These are phyloP conservation scores for Meganola albula DNA, from an alignment of 2,888 invertebrate species.

Conservation along the genomic window DNA sequence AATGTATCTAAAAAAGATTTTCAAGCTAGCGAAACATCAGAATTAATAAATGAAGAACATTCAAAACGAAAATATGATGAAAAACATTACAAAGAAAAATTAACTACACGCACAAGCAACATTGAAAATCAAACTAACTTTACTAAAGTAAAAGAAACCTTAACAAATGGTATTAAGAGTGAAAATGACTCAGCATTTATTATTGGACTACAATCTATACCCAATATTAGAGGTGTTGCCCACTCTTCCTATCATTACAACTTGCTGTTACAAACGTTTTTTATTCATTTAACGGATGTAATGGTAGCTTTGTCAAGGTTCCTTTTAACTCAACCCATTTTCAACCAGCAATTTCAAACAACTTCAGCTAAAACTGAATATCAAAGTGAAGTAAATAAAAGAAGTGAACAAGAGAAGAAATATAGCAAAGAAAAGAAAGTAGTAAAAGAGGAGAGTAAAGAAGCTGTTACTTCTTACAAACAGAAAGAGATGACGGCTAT, in stretches of 20 bases:
- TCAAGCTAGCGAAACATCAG: slow-evolving; percentile 8
- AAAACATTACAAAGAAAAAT: slow-evolving; percentile 16
- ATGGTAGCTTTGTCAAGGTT: slow-evolving; percentile 66
- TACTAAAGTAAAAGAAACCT: slow-evolving; percentile 9
- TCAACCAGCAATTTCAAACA: slow-evolving; percentile 16
- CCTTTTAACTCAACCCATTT: slow-evolving; percentile 46
- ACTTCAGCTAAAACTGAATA: slow-evolving; percentile 6
- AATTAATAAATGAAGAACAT: slow-evolving; percentile 24
- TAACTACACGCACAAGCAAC: slow-evolving; percentile 6
- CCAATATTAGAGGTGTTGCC: slow-evolving; percentile 49
- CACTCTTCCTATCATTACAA: slow-evolving; percentile 54
- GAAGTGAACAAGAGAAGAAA: slow-evolving; percentile 9
- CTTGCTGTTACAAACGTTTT: slow-evolving; percentile 61
- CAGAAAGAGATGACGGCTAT: no score
- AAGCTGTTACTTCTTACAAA: slow-evolving; percentile 8
- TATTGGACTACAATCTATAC: slow-evolving; percentile 59
- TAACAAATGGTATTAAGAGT: slow-evolving; percentile 7
- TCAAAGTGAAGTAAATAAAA: slow-evolving; percentile 8
- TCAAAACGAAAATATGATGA: slow-evolving; percentile 27
- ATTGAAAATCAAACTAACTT: slow-evolving; percentile 16
- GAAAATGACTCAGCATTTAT: slow-evolving; percentile 38
- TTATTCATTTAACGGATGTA: slow-evolving; percentile 65
- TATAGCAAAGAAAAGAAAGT: slow-evolving; percentile 17
- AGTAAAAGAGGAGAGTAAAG: slow-evolving; percentile 16
- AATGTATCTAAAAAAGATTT: slow-evolving; percentile 3